phyloP scores from a whole-genome alignment of 2,888 invertebrate genomes.

The Drosophila paracracens region DNA sequence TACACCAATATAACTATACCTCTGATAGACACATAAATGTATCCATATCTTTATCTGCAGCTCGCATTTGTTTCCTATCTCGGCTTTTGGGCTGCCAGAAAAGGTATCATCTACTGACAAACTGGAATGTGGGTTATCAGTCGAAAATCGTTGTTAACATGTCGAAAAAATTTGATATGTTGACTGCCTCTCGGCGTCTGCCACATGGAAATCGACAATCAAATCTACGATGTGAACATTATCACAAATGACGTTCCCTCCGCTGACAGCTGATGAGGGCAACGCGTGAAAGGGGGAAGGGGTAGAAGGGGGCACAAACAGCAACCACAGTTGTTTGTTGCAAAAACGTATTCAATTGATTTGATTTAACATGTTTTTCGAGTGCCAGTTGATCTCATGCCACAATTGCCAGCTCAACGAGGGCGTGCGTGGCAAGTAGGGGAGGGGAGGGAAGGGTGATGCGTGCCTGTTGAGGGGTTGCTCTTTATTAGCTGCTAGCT shows the following conservation, averaged over 20 bases:
- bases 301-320: slow-evolving; percentile 3
- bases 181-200: slow-evolving; percentile 29
- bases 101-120: not conserved
- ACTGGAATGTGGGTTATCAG: slow-evolving; percentile 44
- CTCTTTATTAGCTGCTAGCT: slow-evolving; percentile 47
- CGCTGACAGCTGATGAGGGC: slow-evolving; percentile 60
- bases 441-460: too few species aligned
- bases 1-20: not conserved
- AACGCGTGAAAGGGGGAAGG: not conserved
- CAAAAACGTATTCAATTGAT: slow-evolving; percentile 57
- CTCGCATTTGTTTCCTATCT: not conserved
- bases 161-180: slow-evolving; percentile 64
- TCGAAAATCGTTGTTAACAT: slow-evolving; percentile 59
- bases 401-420: not conserved
- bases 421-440: not conserved
- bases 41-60: not conserved
- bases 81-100: not conserved
- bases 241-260: slow-evolving; percentile 41
- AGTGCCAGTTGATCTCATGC: slow-evolving; percentile 25
- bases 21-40: not conserved
- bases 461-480: not conserved
- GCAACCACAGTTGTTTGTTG: slow-evolving; percentile 11
- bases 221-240: slow-evolving; percentile 27
- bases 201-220: slow-evolving; percentile 24
- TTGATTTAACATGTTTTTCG: slow-evolving; percentile 61